These are phyloP conservation scores for Anastrepha ludens DNA, from an alignment of 1,140 invertebrate species.

Conservation along the genomic window DNA sequence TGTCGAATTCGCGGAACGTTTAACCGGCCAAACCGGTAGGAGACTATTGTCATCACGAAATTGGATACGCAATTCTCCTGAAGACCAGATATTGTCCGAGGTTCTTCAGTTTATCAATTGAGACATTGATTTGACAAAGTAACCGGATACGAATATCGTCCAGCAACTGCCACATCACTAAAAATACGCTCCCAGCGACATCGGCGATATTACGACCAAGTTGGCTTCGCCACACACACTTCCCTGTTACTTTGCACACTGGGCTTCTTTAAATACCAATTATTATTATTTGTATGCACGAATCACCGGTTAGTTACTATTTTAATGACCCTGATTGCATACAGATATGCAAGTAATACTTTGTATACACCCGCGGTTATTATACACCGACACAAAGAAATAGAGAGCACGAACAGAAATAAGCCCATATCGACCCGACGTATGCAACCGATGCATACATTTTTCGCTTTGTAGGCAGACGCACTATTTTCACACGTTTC, in stretches of 20 bases:
- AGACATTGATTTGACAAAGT: no score
- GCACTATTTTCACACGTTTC: neutral
- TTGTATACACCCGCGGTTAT: no score
- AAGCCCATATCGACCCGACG: neutral
- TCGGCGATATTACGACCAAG: neutral
- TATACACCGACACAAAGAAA: no score
- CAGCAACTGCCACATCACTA: conserved; percentile 40
- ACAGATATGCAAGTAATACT: no score
- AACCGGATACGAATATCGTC: neutral
- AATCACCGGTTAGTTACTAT: no score
- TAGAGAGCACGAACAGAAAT: no score
- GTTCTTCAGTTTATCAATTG: neutral
- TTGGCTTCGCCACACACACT: neutral
- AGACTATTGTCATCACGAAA: no score
- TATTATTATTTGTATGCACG: no score
- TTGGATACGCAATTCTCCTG: neutral
- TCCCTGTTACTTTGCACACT: neutral
- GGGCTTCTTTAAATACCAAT: no score
- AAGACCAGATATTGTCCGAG: neutral
- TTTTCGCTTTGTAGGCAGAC: neutral
- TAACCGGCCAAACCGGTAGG: no score
- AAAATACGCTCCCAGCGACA: neutral
- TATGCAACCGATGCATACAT: conserved; percentile 17
- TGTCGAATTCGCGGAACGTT: no score
- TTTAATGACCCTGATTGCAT: no score